These are phyloP conservation scores for Pungitius pungitius DNA, from an alignment of 2,113 vertebrate genomes.

Conservation along the genomic window DNA sequence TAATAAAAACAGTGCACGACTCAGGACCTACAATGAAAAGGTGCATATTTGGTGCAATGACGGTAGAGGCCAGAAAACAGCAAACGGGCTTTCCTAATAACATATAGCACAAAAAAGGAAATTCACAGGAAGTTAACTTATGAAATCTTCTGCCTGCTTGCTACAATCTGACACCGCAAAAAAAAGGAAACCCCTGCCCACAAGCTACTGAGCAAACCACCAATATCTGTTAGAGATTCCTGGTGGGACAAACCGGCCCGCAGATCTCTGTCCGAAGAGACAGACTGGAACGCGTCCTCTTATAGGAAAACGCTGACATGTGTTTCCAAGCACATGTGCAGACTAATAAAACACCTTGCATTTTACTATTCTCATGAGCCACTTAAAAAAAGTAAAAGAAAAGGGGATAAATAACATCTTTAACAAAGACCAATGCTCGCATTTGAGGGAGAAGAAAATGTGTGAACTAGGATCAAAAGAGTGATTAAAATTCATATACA, in stretches of 20 bases:
- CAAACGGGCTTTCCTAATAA: neutral
- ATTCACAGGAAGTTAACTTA: neutral
- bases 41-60: too few relatives aligned
- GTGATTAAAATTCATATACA: conserved; percentile 17
- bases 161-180: conserved; percentile 1
- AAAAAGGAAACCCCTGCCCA: conserved; percentile 4
- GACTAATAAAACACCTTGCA: neutral
- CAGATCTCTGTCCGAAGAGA: neutral
- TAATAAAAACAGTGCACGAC: neutral
- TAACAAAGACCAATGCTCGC: neutral
- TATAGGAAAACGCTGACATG: conserved; percentile 14
- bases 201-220: conserved; percentile 19
- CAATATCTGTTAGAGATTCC: conserved; percentile 14
- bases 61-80: neutral
- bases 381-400: neutral
- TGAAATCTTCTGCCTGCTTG: neutral
- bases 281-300: neutral
- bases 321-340: neutral
- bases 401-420: neutral
- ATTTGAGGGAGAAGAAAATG: neutral
- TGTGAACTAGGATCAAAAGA: conserved; percentile 9
- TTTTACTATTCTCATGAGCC: neutral
- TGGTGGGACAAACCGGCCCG: conserved; percentile 1
- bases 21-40: neutral
- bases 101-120: neutral